Percentiles rank a stretch among this genome's conserved stretches.
Conservation (phyloP, 2,113 vertebrate genomes). For the Psilopogon haemacephalus region DNA sequence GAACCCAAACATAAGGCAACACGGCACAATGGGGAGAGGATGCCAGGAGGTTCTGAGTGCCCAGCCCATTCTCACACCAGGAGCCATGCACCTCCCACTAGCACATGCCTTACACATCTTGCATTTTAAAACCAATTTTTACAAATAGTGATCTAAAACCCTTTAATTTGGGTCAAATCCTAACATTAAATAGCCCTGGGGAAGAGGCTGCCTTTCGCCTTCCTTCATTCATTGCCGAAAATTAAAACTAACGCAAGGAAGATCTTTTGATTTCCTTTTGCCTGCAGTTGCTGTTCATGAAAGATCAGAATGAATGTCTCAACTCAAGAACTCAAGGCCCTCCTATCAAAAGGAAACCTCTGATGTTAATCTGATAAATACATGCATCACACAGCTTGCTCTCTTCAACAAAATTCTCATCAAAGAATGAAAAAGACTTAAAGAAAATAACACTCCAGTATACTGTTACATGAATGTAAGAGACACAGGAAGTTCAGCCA, state of each 20-base stretch:
- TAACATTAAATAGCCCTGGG: not conserved
- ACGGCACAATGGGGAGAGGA: rapidly evolving
- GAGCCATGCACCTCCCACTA: not conserved
- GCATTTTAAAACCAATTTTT: not conserved
- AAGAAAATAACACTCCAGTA: not conserved
- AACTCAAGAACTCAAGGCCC: not conserved
- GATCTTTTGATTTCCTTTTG: not conserved
- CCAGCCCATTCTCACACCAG: not conserved
- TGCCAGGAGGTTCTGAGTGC: rapidly evolving
- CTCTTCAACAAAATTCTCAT: not conserved
- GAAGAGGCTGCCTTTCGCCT: not conserved
- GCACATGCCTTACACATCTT: not conserved
- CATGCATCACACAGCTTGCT: not conserved
- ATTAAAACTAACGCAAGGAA: not conserved
- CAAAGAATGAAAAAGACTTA: not conserved
- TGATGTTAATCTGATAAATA: not conserved
- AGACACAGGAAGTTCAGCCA: not conserved
- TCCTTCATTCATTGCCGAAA: not conserved
- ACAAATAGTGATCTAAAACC: not conserved
- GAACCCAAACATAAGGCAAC: not conserved
- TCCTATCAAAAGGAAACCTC: not conserved
- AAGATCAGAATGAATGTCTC: not conserved
- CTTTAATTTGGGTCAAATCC: not conserved
- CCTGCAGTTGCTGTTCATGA: not conserved
- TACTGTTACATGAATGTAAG: not conserved